phyloP scores from a whole-genome alignment of 2,797 vertebrate species.

The Squalus acanthias region DNA sequence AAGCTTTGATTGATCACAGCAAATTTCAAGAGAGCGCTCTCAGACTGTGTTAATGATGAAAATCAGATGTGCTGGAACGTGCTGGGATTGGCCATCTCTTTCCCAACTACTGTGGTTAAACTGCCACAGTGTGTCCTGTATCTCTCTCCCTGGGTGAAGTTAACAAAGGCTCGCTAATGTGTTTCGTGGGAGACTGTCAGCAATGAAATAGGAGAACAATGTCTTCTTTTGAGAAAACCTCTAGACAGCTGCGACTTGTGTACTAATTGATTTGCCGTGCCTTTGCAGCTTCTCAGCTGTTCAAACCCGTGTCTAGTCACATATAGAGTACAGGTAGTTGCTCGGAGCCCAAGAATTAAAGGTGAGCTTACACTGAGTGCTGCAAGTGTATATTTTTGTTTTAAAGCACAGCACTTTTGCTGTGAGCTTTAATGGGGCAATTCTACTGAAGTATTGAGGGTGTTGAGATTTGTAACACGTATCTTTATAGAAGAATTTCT shows the following conservation, averaged over 20 bases:
- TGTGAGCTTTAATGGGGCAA: background rate
- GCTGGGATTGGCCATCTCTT: conserved; percentile 23
- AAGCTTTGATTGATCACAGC: conserved; percentile 30
- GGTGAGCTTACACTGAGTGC: conserved; percentile 22
- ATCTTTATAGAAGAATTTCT: background rate
- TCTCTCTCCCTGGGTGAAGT: conserved; percentile 35
- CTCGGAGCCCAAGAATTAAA: background rate
- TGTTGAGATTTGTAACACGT: background rate
- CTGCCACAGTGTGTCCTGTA: conserved; percentile 27
- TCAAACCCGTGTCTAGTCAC: conserved; percentile 32
- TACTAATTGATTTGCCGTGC: conserved; percentile 36
- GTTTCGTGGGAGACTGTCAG: conserved; percentile 37
- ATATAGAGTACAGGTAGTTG: conserved; percentile 31
- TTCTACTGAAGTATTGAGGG: background rate
- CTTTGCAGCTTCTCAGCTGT: conserved; percentile 37
- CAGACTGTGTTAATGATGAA: conserved; percentile 34
- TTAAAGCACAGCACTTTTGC: background rate
- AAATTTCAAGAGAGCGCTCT: conserved; percentile 23
- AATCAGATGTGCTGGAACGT: conserved; percentile 37
- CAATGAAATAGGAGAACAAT: conserved; percentile 36
- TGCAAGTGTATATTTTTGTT: background rate
- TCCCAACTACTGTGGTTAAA: conserved; percentile 36
- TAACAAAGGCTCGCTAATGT: conserved; percentile 37
- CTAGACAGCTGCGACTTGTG: conserved; percentile 37
- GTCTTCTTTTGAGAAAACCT: conserved; percentile 33